phyloP scores from a whole-genome alignment of 2,113 vertebrate species.

The Mormyrus iriodes region DNA sequence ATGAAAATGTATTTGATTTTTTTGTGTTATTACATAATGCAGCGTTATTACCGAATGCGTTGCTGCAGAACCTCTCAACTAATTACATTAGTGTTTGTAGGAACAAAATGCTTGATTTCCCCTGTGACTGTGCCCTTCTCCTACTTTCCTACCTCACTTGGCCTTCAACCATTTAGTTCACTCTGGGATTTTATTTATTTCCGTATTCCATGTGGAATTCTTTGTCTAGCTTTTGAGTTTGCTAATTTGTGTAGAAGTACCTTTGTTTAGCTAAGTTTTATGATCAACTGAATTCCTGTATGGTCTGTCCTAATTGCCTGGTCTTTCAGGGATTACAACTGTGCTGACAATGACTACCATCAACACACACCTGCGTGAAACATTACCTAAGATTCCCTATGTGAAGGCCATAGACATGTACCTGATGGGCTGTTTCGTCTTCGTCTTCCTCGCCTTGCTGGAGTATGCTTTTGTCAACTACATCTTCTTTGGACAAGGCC shows the following conservation, averaged over 20 bases:
- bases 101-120: neutral
- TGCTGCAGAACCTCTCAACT: neutral
- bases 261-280: neutral
- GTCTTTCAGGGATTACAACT: neutral
- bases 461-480: neutral
- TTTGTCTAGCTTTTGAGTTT: neutral
- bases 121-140: neutral
- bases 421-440: neutral
- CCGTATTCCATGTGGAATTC: neutral
- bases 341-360: neutral
- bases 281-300: neutral
- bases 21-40: neutral
- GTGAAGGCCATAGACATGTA: neutral
- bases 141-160: neutral
- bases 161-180: neutral
- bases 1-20: neutral
- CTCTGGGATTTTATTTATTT: neutral
- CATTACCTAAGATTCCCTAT: neutral
- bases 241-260: neutral
- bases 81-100: neutral
- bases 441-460: neutral
- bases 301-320: neutral
- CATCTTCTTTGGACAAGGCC: neutral
- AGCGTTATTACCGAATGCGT: neutral
- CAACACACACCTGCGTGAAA: neutral